Evolutionary conservation across 2,113 vertebrate species (phyloP), one percentile per base, ranked within the genome.

Genomic region (Bujurquina vittata): DNA sequence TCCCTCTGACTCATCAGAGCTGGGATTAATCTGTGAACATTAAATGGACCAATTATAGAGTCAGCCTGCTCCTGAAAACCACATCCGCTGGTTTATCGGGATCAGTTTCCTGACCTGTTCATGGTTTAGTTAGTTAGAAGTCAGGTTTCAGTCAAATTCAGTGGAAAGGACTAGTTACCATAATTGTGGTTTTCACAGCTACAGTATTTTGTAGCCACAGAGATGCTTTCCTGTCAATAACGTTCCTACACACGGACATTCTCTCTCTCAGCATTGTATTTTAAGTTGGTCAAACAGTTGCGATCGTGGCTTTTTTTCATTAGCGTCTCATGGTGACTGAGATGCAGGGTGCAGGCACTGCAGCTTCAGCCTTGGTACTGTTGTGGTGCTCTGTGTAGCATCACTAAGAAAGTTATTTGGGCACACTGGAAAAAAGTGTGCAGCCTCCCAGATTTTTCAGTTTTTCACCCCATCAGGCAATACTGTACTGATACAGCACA

Each of bases 1-100:
- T 33, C 11, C 20, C 75, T 84, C 65, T 90, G 81, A 81, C 56
- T 86, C 83, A 81, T 80, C 76, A 75, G 37, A 43, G 74, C 78
- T 73, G 84, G 26, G 7, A 69, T 86, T 75, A 58, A 60, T 84
- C 60, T 62, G 69, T 60, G 40, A 12, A 57, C 87, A 59, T 72
- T 59, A 79, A 72, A 3, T 20, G 14, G 23, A 49, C 17, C 55
- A 10, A 33, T 58, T 60, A 52, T 60, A 49, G 18, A 52, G 60
- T 65, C n/a, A 2, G 7, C 29, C 18, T 18, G 29, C 33, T 0
- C 29, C 79, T n/a, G 14, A 52, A 26, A 65, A 77, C 59, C 55
- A 75, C 63, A 84, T 80, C 73, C 63, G 54, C 11, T 0, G 52
- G 57, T 77, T 29, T 33, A 7, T 49, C 62, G 55, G 3, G 14